A percentile compares a stretch with the other conserved stretches of the same genome.
Evolutionary conservation across 2,888 invertebrate species (phyloP).

Genomic region (Branchinecta sandiegonensis): DNA sequence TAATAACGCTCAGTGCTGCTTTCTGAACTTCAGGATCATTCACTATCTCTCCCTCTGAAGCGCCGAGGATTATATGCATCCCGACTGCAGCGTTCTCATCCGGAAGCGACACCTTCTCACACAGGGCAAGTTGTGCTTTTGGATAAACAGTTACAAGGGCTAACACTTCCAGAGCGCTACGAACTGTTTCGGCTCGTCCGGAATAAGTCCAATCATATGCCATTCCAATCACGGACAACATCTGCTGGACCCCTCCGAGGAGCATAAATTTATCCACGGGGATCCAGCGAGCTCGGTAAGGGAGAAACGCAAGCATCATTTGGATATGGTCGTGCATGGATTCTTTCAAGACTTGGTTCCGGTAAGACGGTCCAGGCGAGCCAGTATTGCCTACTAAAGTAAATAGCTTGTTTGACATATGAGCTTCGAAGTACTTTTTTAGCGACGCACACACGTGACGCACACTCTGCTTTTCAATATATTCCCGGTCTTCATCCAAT

Average conservation of each 20-base stretch:
- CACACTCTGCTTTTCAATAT: slow-evolving; percentile 75
- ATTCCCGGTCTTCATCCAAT: slow-evolving; percentile 71
- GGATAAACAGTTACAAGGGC: slow-evolving; percentile 81
- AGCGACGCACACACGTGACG: slow-evolving; percentile 79
- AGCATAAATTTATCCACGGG: slow-evolving; percentile 75
- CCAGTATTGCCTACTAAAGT: slow-evolving; percentile 46
- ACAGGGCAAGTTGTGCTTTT: slow-evolving; percentile 44
- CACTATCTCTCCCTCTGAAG: slow-evolving; percentile 80
- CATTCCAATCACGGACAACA: slow-evolving; percentile 72
- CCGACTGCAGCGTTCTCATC: slow-evolving; percentile 63
- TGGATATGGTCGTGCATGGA: slow-evolving; percentile 75
- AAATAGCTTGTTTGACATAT: slow-evolving; percentile 63
- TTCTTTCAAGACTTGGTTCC: slow-evolving; percentile 47
- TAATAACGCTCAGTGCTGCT: slow-evolving; percentile 72
- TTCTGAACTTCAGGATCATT: slow-evolving; percentile 76
- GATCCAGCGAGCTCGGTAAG: slow-evolving; percentile 63
- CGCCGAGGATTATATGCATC: slow-evolving; percentile 61
- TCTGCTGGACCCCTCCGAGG: slow-evolving; percentile 58
- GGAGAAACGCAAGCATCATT: slow-evolving; percentile 56
- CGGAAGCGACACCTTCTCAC: slow-evolving; percentile 38
- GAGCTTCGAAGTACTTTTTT: slow-evolving; percentile 79
- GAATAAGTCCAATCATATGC: slow-evolving; percentile 84
- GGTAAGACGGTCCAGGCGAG: slow-evolving; percentile 29
- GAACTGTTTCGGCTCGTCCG: slow-evolving; percentile 66
- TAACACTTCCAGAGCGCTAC: slow-evolving; percentile 65